Percentiles rank a stretch among this genome's conserved stretches.
phyloP scores from a whole-genome alignment of 2,888 invertebrate species.

The Stegana nigrithorax region DNA sequence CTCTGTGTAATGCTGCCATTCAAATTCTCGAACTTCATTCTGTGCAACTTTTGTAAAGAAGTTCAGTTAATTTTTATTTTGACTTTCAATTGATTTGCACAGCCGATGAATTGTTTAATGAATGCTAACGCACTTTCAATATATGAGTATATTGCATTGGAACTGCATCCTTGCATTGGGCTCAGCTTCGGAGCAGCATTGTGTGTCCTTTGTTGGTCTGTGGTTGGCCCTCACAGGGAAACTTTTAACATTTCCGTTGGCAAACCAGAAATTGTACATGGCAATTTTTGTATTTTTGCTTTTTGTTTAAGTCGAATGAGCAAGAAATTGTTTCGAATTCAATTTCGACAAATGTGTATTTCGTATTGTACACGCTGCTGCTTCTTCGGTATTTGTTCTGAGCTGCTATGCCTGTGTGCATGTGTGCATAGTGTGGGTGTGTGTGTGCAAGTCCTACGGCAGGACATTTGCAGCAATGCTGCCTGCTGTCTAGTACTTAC shows the following conservation, averaged over 20 bases:
- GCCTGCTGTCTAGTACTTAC: no score
- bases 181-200: no score
- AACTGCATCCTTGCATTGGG: no score
- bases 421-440: no score
- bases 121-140: not conserved
- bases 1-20: no score
- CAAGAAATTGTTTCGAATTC: conserved; percentile 23
- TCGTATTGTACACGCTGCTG: not conserved
- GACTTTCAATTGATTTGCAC: no score
- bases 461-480: not conserved
- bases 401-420: not conserved
- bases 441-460: not conserved
- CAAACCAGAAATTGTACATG: conserved; percentile 10
- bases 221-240: conserved; percentile 9
- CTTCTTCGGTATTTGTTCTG: not conserved
- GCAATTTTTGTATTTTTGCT: no score
- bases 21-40: no score
- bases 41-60: no score
- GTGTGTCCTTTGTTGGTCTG: conserved; percentile 4
- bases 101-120: no score
- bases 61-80: no score
- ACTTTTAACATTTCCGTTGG: not conserved
- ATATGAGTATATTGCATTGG: not conserved
- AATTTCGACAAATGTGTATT: conserved; percentile 24
- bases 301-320: not conserved